Conservation (phyloP, 2,888 invertebrate species). For the Helleia helle region DNA sequence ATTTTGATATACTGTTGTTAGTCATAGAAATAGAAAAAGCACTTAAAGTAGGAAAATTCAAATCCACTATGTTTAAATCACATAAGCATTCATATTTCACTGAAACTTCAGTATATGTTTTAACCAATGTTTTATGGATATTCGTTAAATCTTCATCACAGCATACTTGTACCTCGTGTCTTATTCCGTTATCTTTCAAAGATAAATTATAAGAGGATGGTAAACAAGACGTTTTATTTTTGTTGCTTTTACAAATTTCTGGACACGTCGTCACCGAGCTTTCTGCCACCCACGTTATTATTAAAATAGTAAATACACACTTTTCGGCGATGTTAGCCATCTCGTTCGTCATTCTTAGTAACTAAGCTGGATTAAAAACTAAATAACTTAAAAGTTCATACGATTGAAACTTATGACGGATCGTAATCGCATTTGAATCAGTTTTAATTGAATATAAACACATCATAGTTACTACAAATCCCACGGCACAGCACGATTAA, state of each 20-base stretch:
- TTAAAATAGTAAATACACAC: constrained; percentile 46
- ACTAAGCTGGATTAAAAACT: constrained; percentile 56
- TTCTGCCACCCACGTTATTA: constrained; percentile 47
- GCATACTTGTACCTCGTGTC: constrained; percentile 37
- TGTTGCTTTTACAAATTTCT: constrained; percentile 40
- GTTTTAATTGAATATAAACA: constrained; percentile 37
- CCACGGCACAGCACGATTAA: constrained; percentile 20
- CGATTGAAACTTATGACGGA: constrained; percentile 35
- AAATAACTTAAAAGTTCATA: constrained; percentile 42
- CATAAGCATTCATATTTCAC: constrained; percentile 37
- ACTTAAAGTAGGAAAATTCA: constrained; percentile 41
- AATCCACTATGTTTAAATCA: constrained; percentile 37
- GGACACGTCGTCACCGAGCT: constrained; percentile 44
- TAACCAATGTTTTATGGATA: constrained; percentile 34
- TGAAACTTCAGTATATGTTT: constrained; percentile 42
- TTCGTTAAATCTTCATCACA: constrained; percentile 37
- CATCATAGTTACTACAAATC: not conserved
- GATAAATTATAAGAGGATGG: constrained; percentile 52
- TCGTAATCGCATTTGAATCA: constrained; percentile 29
- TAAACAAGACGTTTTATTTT: constrained; percentile 37
- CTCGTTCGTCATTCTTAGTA: constrained; percentile 28
- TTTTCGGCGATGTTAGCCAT: constrained; percentile 53
- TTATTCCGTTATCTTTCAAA: constrained; percentile 40
- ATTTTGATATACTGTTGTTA: constrained; percentile 44
- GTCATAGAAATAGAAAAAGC: constrained; percentile 41